Conservation (phyloP, 2,797 vertebrate genomes). For the Pyrocephalus nanus region DNA sequence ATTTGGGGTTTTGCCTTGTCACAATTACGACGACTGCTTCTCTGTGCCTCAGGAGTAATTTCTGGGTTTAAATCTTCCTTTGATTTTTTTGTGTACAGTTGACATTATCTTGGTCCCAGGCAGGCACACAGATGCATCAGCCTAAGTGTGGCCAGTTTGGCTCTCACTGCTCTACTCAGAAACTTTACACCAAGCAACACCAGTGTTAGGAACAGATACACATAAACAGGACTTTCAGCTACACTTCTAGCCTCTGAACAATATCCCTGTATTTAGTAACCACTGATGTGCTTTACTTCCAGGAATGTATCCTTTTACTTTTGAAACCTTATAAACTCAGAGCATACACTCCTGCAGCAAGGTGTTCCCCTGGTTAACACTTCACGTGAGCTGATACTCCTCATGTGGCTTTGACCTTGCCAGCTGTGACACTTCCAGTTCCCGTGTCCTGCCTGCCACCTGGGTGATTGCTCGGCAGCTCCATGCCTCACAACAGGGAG, state of each 20-base stretch:
- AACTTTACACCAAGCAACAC: not conserved
- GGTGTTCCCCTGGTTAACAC: not conserved
- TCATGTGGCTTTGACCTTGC: not conserved
- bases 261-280: not conserved
- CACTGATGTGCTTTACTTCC: not conserved
- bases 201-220: not conserved
- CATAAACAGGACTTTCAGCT: not conserved
- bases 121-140: not conserved
- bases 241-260: not conserved
- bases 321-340: not conserved
- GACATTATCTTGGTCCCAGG: not conserved
- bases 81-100: not conserved
- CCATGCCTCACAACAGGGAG: not conserved
- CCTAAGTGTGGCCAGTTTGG: not conserved
- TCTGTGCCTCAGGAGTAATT: not conserved
- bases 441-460: not conserved
- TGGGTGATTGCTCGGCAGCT: not conserved
- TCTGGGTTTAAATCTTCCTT: not conserved
- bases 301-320: not conserved
- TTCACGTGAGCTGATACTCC: rapidly evolving
- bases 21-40: not conserved
- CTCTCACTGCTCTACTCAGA: not conserved
- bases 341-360: not conserved
- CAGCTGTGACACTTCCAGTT: not conserved
- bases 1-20: not conserved